Conservation (phyloP, 2,113 vertebrate species). For the Elachura formosa region DNA sequence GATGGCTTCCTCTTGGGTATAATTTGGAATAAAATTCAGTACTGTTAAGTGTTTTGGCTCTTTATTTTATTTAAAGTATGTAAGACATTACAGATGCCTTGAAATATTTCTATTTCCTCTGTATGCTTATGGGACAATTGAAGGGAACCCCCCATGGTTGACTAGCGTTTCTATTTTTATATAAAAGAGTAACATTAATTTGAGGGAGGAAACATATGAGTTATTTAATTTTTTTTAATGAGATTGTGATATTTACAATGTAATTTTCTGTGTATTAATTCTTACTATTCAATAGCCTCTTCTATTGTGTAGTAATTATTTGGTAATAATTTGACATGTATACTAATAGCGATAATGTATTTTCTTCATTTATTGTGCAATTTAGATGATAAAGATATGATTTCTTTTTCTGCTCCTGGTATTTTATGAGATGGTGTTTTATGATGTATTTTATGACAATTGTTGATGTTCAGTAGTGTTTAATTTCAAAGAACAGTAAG, state of each 20-base stretch:
- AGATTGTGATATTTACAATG: background rate
- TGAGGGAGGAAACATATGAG: background rate
- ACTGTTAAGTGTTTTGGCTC: slow-evolving; percentile 56
- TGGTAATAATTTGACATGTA: background rate
- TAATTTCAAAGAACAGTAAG: background rate
- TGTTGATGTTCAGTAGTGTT: background rate
- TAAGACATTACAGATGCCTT: slow-evolving; percentile 61
- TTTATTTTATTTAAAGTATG: slow-evolving; percentile 50
- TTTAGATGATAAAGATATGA: background rate
- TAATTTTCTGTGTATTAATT: background rate
- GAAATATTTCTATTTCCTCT: slow-evolving; percentile 56
- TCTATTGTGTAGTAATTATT: background rate
- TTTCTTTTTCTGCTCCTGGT: background rate
- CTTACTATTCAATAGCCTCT: background rate
- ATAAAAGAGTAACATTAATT: background rate
- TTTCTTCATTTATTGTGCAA: background rate
- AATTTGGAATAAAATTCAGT: slow-evolving; percentile 54
- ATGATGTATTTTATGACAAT: too few relatives aligned
- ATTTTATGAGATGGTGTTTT: background rate
- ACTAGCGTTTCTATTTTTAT: slow-evolving; percentile 47
- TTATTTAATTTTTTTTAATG: background rate
- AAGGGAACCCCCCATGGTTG: slow-evolving; percentile 48
- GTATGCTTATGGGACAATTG: slow-evolving; percentile 43
- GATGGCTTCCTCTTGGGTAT: slow-evolving; percentile 63
- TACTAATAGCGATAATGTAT: background rate